phyloP scores from a whole-genome alignment of 2,113 vertebrate genomes.

The Panthera leo region DNA sequence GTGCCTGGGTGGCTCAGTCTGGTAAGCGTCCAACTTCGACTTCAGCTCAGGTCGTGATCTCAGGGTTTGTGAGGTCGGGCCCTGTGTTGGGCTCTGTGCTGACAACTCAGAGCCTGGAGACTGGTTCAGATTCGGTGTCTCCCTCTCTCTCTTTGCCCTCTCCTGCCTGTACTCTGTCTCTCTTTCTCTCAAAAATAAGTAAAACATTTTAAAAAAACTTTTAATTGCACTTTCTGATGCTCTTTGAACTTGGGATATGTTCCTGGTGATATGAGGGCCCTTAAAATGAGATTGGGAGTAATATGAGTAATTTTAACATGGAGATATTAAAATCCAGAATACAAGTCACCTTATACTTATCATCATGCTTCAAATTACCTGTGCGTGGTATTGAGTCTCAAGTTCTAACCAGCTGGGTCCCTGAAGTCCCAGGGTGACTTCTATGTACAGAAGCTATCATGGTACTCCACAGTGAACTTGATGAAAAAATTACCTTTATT shows the following conservation, averaged over 20 bases:
- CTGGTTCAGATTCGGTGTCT: no score
- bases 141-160: no score
- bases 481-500: neutral
- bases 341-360: neutral
- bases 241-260: neutral
- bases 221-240: neutral
- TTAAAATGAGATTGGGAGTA: neutral
- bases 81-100: no score
- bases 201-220: no score
- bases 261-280: neutral
- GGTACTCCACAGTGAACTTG: fast-evolving
- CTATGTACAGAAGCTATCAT: fast-evolving
- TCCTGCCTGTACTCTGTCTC: no score
- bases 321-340: neutral
- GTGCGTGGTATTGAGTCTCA: neutral
- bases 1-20: no score
- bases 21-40: no score
- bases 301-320: neutral
- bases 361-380: neutral
- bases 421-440: neutral
- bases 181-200: no score
- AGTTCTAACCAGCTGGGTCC: neutral
- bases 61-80: no score
- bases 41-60: no score
- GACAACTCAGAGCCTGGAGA: no score